A percentile compares a stretch with the other conserved stretches of the same genome.
Conservation (phyloP, 2,888 invertebrate genomes). For the Sarcophaga rosellei region DNA sequence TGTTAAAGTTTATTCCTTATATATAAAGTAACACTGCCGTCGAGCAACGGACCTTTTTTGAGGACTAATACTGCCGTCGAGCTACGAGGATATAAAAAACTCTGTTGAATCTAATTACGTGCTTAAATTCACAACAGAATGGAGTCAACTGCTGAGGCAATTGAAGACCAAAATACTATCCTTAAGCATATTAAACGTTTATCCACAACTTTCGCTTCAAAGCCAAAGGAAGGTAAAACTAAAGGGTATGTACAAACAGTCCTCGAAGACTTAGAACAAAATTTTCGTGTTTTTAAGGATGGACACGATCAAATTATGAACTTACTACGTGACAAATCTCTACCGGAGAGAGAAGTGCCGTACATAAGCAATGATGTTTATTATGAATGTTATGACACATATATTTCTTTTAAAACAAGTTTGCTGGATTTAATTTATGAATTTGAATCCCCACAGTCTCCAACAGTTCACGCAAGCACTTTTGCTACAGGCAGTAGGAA, state of each 20-base stretch:
- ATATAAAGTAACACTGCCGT: too few species aligned
- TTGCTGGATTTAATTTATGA: slow-evolving; percentile 39
- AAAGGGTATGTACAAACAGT: slow-evolving; percentile 34
- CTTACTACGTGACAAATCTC: neutral
- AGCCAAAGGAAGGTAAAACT: slow-evolving; percentile 3
- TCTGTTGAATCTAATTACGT: neutral
- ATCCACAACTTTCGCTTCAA: neutral
- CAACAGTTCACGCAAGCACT: slow-evolving; percentile 26
- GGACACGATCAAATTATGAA: slow-evolving; percentile 26
- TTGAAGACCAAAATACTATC: slow-evolving; percentile 22
- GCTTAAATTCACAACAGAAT: slow-evolving; percentile 14
- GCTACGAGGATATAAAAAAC: neutral
- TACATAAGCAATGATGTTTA: slow-evolving; percentile 36
- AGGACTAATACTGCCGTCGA: too few species aligned
- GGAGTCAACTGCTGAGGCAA: slow-evolving; percentile 9
- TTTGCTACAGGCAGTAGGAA: slow-evolving; percentile 28
- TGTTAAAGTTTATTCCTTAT: too few species aligned
- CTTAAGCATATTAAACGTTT: slow-evolving; percentile 31
- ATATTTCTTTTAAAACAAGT: slow-evolving; percentile 39
- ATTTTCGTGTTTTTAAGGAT: slow-evolving; percentile 38
- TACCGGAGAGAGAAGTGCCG: slow-evolving; percentile 29
- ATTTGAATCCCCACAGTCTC: slow-evolving; percentile 27
- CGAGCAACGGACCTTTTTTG: too few species aligned
- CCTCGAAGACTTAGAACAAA: slow-evolving; percentile 38
- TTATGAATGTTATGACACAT: slow-evolving; percentile 39